Evolutionary conservation across 1,140 invertebrate species (phyloP), one percentile per base, ranked within the genome.

Genomic region (Reticulitermes speratus): DNA sequence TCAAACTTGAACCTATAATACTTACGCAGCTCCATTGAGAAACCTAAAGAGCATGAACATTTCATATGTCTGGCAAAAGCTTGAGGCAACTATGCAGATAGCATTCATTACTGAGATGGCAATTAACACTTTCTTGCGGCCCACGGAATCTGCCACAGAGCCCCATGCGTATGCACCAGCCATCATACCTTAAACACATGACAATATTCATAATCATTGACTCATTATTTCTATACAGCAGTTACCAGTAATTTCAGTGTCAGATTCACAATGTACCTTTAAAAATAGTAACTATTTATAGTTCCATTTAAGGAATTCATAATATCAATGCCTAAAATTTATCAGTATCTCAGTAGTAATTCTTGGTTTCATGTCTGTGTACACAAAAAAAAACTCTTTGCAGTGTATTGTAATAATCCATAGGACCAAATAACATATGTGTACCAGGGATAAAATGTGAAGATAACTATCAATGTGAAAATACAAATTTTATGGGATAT

Each of bases 1-100:
- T 55, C 52, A 19, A 16, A 21, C 52, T 21, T 21, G 19, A 19
- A 12, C 11, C 16, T 75, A 7, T n/a, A 23, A 86, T 90, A 96
- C 96, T 97, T 93, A 98, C 97, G 97, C 97, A 89, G 97, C 96
- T 87, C 97, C 97, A 90, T 97, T 98, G 88, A 98, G 93, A 89
- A 98, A 97, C 89, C 97, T 93, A 91, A 97, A 97, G 75, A 98
- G 90, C 94, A 98, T 95, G 91, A 98, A 97, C 84, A 96, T 93
- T 91, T 94, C 95, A 91, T 97, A 98, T 87, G 93, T 94, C 91
- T 97, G 97, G 88, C 95, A 96, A 91, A 97, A 96, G 89, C 96
- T 97, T 52, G 97, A 97, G 81, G 95, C 94, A 83, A 97, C 95
- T 88, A 97, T 97, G 90, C 96, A 97, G 23, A 98, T 89, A 85